A percentile compares a stretch with the other conserved stretches of the same genome.
These are phyloP conservation scores for Hartigia nigra DNA, from an alignment of 2,888 invertebrate species.

Conservation along the genomic window DNA sequence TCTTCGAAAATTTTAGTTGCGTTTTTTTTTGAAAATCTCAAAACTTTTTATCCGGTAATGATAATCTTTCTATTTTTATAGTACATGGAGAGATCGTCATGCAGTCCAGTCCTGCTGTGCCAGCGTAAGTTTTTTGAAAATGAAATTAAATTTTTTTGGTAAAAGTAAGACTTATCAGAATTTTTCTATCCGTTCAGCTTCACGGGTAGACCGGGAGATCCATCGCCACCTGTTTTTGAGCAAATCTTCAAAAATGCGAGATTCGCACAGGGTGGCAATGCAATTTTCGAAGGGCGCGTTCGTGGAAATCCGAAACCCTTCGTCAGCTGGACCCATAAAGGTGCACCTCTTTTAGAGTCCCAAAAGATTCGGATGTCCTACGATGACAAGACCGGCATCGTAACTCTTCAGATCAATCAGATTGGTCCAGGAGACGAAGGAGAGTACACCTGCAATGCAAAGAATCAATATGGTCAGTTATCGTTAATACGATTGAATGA, in stretches of 20 bases:
- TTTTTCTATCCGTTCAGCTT: conserved; percentile 41
- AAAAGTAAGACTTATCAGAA: not conserved
- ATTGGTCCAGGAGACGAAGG: conserved; percentile 97
- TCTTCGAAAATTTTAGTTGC: not conserved
- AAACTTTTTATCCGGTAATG: not conserved
- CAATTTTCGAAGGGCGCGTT: conserved; percentile 91
- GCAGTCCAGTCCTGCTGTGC: conserved; percentile 66
- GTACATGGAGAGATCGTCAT: conserved; percentile 75
- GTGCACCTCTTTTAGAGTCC: conserved; percentile 84
- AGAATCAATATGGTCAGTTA: conserved; percentile 84
- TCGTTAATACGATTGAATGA: not conserved
- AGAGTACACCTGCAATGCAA: conserved; percentile 94
- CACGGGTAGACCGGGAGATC: conserved; percentile 75
- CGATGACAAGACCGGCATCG: conserved; percentile 90
- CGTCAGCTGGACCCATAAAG: conserved; percentile 91
- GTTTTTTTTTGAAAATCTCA: not conserved
- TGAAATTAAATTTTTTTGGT: not conserved
- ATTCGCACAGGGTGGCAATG: conserved; percentile 94
- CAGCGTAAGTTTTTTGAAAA: conserved; percentile 53
- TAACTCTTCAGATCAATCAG: conserved; percentile 91
- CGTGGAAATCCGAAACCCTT: conserved; percentile 91
- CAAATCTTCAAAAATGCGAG: conserved; percentile 95
- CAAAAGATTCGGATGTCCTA: conserved; percentile 91
- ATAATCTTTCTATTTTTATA: conserved; percentile 67
- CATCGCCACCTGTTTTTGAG: conserved; percentile 94